Evolutionary conservation across 2,113 vertebrate species (phyloP), one percentile per base, ranked within the genome.

Genomic region (Chlorocebus sabaeus): DNA sequence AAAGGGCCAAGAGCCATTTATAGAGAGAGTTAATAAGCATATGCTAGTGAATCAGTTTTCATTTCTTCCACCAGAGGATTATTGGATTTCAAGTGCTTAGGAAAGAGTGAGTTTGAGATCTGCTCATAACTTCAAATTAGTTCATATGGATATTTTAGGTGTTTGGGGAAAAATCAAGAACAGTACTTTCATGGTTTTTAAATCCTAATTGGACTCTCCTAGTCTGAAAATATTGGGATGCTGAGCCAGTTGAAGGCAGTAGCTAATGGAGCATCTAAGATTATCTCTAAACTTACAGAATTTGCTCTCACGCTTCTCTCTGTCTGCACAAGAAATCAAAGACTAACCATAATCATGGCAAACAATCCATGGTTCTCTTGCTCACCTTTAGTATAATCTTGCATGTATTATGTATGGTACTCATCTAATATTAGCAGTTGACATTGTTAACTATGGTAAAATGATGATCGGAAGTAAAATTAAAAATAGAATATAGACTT

Each of bases 401-500:
- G 14, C 85, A 59, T 96, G 75, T 38, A 80, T 96, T 83, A 95
- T 95, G 68, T 80, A 92, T 75, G 45, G 50, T 9, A 11, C 35
- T 93, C 86, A 97, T 90, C 20, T 64, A 67, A 93, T 93, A 93
- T 81, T 93, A 97, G 96, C 87, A 94, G 79, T 97, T 98, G 96
- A 96, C 61, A 80, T 27, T 90, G 89, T 90, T 96, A 98, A 95
- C 93, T 93, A 55, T 72, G 72, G 89, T 83, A 80, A 83, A 95
- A 96, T 91, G 35, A 97, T 76, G 92, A 95, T 92, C 57, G 67
- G 78, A 97, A 93, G 91, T 81, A 96, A 93, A 97, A 93, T 96
- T 97, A 97, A 98, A 98, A 97, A 97, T 95, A 98, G 96, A 97
- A 76, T 80, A 89, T 18, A 95, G 89, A 55, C 72, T 96, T 95